These are phyloP conservation scores for Dysidea cf. avara DNA, from an alignment of 37 sponge, comb jelly and placozoan genomes.

Conservation along the genomic window DNA sequence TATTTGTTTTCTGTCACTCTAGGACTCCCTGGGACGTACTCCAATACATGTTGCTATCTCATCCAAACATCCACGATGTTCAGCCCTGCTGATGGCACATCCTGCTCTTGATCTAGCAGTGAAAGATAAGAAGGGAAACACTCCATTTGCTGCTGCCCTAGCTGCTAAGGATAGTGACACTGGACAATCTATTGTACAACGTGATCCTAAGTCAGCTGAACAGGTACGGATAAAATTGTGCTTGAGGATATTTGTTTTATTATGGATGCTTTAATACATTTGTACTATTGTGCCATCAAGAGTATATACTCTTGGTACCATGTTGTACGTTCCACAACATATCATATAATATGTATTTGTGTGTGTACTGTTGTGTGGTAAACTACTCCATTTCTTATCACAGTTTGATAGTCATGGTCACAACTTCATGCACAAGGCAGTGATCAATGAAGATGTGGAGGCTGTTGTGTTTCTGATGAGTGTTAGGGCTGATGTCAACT, in stretches of 20 bases:
- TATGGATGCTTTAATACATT: neutral
- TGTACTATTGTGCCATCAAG: neutral
- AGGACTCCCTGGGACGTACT: conserved; percentile 76
- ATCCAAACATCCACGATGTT: conserved; percentile 64
- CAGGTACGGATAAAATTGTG: conserved; percentile 29
- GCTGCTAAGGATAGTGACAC: conserved; percentile 73
- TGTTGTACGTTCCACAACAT: neutral
- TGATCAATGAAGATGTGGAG: conserved; percentile 76
- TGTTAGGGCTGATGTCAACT: conserved; percentile 82
- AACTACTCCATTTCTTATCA: neutral
- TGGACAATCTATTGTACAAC: conserved; percentile 75
- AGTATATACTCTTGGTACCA: neutral
- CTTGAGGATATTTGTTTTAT: conserved; percentile 3
- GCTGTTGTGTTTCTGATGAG: conserved; percentile 84
- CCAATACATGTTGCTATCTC: conserved; percentile 88
- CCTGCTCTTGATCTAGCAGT: conserved; percentile 78
- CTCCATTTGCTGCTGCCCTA: conserved; percentile 90
- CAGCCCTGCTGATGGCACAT: conserved; percentile 76
- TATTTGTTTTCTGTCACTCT: too few relatives aligned
- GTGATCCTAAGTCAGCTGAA: conserved; percentile 90
- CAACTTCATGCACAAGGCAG: conserved; percentile 88
- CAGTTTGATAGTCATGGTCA: conserved; percentile 78
- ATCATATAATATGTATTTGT: neutral
- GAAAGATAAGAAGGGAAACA: conserved; percentile 61
- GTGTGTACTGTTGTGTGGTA: neutral